These are phyloP conservation scores for Dreissena polymorpha DNA, from an alignment of 1,140 invertebrate species.

Conservation along the genomic window DNA sequence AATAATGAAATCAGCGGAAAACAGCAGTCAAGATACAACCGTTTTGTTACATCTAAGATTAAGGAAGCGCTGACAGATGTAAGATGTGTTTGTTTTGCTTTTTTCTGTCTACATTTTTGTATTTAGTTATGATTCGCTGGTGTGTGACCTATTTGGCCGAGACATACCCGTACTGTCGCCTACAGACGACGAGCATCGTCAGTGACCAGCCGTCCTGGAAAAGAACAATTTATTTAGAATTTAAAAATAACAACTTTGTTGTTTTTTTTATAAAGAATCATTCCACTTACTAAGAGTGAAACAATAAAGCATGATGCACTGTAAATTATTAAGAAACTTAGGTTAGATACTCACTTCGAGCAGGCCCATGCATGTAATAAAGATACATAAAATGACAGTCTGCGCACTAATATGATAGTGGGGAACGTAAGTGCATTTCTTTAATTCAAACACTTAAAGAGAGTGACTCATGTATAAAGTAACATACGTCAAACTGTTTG, in stretches of 20 bases:
- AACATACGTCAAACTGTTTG: too few species aligned
- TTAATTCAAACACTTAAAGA: too few species aligned
- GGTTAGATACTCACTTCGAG: not conserved
- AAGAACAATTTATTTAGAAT: not conserved
- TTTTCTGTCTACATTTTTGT: not conserved
- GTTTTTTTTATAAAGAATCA: not conserved
- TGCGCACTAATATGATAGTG: not conserved
- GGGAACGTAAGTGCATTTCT: too few species aligned
- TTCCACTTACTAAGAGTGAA: not conserved
- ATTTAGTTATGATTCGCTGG: not conserved
- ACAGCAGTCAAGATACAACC: not conserved
- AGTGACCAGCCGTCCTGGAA: conserved; percentile 37
- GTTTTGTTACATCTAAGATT: not conserved
- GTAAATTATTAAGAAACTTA: not conserved
- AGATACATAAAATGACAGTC: not conserved
- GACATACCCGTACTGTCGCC: conserved; percentile 10
- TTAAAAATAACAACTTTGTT: not conserved
- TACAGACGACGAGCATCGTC: not conserved
- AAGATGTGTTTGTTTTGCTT: not conserved
- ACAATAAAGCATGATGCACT: not conserved
- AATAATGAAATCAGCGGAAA: not conserved
- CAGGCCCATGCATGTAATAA: not conserved
- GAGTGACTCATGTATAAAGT: too few species aligned
- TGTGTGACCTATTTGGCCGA: conserved; percentile 7
- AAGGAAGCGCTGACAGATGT: not conserved